A percentile compares a stretch with the other conserved stretches of the same genome.
Conservation (phyloP, 2,888 invertebrate species). For the Gryllus longicercus region DNA sequence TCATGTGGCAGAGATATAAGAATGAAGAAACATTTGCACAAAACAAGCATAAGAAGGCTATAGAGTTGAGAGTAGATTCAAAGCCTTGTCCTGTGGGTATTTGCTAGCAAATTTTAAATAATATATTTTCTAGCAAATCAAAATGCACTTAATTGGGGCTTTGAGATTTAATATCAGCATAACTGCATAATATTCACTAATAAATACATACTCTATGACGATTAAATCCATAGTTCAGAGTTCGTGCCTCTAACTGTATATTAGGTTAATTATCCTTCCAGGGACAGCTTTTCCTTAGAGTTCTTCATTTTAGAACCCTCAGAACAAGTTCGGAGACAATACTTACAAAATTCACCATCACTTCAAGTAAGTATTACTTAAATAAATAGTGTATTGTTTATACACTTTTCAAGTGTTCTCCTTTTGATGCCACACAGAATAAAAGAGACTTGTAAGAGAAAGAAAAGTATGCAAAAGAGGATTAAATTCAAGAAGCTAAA, state of each 20-base stretch:
- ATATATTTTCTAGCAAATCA: constrained; percentile 5
- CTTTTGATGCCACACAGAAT: constrained; percentile 17
- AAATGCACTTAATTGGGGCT: background rate
- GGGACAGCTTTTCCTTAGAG: background rate
- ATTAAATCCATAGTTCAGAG: background rate
- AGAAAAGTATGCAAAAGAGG: constrained; percentile 5
- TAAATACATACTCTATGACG: background rate
- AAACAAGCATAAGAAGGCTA: background rate
- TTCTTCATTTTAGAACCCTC: background rate
- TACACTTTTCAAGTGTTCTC: constrained; percentile 17
- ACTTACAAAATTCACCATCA: background rate
- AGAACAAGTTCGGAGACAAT: background rate
- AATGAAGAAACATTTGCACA: background rate
- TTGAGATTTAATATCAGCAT: background rate
- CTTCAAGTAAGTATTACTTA: constrained; percentile 17
- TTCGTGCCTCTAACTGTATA: background rate
- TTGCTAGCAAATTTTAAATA: background rate
- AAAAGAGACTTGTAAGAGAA: constrained; percentile 17
- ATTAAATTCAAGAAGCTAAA: constrained; percentile 17
- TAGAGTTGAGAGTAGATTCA: background rate
- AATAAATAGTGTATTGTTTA: background rate
- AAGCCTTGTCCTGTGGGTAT: constrained; percentile 17
- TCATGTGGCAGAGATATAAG: background rate
- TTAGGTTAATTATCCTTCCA: background rate
- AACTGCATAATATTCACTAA: background rate